Percentiles rank a stretch among this genome's conserved stretches.
These are phyloP conservation scores for Scaptomyza cyrtandrae DNA, from an alignment of 2,888 invertebrate genomes.

Conservation along the genomic window DNA sequence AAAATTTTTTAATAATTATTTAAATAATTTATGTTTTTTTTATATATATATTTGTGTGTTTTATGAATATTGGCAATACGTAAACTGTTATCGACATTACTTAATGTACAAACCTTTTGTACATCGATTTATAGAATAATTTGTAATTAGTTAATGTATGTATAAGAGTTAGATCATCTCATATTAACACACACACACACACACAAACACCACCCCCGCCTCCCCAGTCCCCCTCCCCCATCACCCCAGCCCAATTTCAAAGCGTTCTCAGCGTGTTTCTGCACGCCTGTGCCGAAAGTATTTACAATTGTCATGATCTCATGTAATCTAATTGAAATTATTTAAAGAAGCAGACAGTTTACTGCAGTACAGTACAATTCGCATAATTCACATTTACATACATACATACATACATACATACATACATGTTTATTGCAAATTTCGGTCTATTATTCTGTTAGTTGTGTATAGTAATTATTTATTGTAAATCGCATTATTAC, in stretches of 20 bases:
- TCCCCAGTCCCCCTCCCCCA: slow-evolving; percentile 37
- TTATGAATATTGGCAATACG: slow-evolving; percentile 67
- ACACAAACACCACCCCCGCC: slow-evolving; percentile 26
- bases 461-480: slow-evolving; percentile 22
- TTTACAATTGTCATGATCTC: slow-evolving; percentile 75
- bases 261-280: slow-evolving; percentile 75
- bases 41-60: slow-evolving; percentile 43
- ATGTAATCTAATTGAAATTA: slow-evolving; percentile 75
- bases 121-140: slow-evolving; percentile 34
- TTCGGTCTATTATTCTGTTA: slow-evolving; percentile 10
- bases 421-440: slow-evolving; percentile 26
- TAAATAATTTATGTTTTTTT: slow-evolving; percentile 65
- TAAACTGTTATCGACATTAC: slow-evolving; percentile 38
- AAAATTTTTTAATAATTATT: slow-evolving; percentile 53
- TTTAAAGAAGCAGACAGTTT: slow-evolving; percentile 43
- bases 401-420: no score
- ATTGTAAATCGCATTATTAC: slow-evolving; percentile 24
- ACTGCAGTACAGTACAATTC: slow-evolving; percentile 21
- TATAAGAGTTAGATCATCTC: slow-evolving; percentile 38
- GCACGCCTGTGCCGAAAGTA: slow-evolving; percentile 73
- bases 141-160: slow-evolving; percentile 42
- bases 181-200: background rate
- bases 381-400: slow-evolving; percentile 12
- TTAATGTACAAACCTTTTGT: slow-evolving; percentile 6
- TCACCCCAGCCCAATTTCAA: slow-evolving; percentile 57